Conservation (phyloP, 2,797 vertebrate genomes). For the Coccyzus lansbergi region DNA sequence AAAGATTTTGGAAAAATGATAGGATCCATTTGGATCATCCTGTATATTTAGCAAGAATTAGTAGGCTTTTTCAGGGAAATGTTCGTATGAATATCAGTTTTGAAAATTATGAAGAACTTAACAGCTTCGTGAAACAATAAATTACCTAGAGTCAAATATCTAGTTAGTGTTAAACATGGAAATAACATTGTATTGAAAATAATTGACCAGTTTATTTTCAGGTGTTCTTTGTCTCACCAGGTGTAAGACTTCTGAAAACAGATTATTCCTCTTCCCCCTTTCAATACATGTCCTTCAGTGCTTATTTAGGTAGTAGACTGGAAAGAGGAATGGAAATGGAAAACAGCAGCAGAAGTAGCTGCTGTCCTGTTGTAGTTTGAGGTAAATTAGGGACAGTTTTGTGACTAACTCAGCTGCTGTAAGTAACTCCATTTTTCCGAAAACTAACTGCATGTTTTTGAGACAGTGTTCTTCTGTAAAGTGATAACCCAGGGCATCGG, state of each 20-base stretch:
- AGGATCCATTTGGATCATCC: neutral
- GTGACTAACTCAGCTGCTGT: too few species aligned
- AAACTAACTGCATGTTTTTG: too few species aligned
- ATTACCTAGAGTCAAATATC: neutral
- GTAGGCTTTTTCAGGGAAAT: neutral
- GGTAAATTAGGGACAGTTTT: too few species aligned
- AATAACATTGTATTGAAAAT: neutral
- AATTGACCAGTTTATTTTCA: neutral
- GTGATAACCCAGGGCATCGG: too few species aligned
- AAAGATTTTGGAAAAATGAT: neutral
- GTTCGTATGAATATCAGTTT: fast-evolving
- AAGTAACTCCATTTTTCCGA: too few species aligned
- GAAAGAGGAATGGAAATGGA: neutral
- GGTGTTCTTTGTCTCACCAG: neutral
- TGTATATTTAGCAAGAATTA: neutral
- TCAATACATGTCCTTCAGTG: neutral
- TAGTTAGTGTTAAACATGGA: neutral
- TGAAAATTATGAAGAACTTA: neutral
- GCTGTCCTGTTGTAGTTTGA: neutral
- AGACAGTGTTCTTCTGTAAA: too few species aligned
- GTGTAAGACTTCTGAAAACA: neutral
- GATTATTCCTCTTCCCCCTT: neutral
- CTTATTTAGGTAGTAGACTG: neutral
- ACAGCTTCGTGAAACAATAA: neutral
- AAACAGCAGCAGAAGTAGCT: neutral